A percentile compares a stretch with the other conserved stretches of the same genome.
These are phyloP conservation scores for Shinisaurus crocodilurus DNA, from an alignment of 2,113 vertebrate species.

Conservation along the genomic window DNA sequence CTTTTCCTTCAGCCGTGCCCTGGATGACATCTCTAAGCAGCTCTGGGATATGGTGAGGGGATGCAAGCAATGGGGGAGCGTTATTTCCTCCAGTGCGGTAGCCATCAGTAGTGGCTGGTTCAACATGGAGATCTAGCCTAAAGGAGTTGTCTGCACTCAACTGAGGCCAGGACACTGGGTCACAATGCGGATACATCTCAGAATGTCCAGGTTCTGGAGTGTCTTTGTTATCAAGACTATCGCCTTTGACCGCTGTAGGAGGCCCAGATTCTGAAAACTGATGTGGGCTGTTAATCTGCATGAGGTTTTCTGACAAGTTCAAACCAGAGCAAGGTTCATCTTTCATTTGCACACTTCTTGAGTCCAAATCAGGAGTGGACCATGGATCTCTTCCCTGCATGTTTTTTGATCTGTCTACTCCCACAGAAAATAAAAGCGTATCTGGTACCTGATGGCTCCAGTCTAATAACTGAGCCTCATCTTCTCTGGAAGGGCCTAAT, in stretches of 20 bases:
- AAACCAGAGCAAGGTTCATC: not conserved
- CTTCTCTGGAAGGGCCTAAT: not conserved
- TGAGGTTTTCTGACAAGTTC: constrained; percentile 22
- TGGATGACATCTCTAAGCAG: not conserved
- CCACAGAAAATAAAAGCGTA: constrained; percentile 7
- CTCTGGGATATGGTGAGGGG: constrained; percentile 7
- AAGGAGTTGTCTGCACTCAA: constrained; percentile 13
- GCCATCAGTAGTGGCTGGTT: not conserved
- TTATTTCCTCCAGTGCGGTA: fast-evolving
- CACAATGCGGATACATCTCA: constrained; percentile 8
- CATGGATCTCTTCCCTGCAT: not conserved
- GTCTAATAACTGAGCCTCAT: not conserved
- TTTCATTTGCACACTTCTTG: constrained; percentile 5
- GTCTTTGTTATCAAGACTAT: constrained; percentile 4
- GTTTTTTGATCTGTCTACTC: not conserved
- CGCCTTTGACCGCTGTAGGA: not conserved
- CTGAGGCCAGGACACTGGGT: not conserved
- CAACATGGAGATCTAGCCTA: not conserved
- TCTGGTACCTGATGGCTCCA: not conserved
- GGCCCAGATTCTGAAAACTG: constrained; percentile 39
- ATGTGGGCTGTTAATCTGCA: not conserved
- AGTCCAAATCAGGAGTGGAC: not conserved
- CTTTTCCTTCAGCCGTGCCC: not conserved
- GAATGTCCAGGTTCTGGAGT: constrained; percentile 7
- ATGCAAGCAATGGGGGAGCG: fast-evolving